Evolutionary conservation across 1,140 invertebrate species (phyloP).

Genomic region (Lycorma delicatula): DNA sequence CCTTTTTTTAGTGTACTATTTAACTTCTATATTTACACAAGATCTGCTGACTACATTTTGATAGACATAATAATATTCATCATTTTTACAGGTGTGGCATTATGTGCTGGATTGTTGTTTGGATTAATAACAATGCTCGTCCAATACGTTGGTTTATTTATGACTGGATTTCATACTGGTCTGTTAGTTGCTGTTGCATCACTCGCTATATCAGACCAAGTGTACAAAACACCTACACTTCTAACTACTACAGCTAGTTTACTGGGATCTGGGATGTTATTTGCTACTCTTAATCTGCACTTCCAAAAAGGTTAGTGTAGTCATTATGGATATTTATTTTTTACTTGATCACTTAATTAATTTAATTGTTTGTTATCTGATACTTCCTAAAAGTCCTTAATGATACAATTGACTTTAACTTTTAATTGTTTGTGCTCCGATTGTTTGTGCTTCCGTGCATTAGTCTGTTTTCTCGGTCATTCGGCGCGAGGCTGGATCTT

Average conservation of each 20-base stretch:
- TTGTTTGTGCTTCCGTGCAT: too few species aligned
- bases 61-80: too few species aligned
- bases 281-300: constrained; percentile 61
- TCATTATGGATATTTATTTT: constrained; percentile 22
- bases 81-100: constrained; percentile 49
- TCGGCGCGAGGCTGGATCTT: too few species aligned
- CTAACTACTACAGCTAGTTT: constrained; percentile 62
- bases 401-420: too few species aligned
- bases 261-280: constrained; percentile 54
- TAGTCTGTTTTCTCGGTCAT: too few species aligned
- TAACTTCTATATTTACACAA: too few species aligned
- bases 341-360: too few species aligned
- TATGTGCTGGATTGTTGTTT: constrained; percentile 65
- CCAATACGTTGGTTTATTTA: constrained; percentile 73
- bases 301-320: constrained; percentile 68
- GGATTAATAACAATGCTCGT: constrained; percentile 74
- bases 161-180: constrained; percentile 73
- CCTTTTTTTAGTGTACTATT: too few species aligned
- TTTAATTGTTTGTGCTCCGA: too few species aligned
- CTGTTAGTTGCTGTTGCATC: constrained; percentile 52
- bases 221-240: constrained; percentile 35
- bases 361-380: too few species aligned
- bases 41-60: too few species aligned
- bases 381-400: too few species aligned
- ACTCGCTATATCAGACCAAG: constrained; percentile 47